phyloP scores from a whole-genome alignment of 2,888 invertebrate genomes.

The Meghimatium bilineatum region DNA sequence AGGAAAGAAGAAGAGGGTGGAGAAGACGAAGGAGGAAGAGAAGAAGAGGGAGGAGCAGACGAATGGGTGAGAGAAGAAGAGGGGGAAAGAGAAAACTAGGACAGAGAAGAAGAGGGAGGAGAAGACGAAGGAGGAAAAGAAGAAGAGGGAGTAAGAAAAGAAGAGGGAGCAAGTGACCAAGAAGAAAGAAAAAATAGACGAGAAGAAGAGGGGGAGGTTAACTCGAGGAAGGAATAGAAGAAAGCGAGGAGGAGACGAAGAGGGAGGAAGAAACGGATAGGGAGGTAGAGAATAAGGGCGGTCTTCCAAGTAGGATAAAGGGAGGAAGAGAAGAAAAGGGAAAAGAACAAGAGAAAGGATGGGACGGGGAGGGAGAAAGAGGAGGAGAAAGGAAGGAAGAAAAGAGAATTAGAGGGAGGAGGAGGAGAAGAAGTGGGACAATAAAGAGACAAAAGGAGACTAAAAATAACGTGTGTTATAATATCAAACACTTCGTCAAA shows the following conservation, averaged over 20 bases:
- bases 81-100: too few species aligned
- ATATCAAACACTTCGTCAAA: too few species aligned
- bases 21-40: constrained; percentile 18
- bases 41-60: too few species aligned
- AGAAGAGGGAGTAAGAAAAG: not conserved
- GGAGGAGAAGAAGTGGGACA: not conserved
- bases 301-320: not conserved
- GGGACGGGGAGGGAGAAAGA: not conserved
- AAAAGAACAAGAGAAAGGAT: not conserved
- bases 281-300: not conserved
- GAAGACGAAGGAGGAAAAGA: not conserved
- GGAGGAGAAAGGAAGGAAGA: not conserved
- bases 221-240: not conserved
- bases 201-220: not conserved
- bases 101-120: too few species aligned
- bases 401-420: not conserved
- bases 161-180: not conserved
- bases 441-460: constrained; percentile 1
- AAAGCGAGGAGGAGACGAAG: too few species aligned
- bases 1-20: too few species aligned
- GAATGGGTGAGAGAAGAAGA: too few species aligned
- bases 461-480: too few species aligned
- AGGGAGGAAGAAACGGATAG: not conserved
- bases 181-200: too few species aligned
- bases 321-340: not conserved